Percentiles rank a stretch among this genome's conserved stretches.
Evolutionary conservation across 2,888 invertebrate species (phyloP).

Genomic region (Epinotia nisella): DNA sequence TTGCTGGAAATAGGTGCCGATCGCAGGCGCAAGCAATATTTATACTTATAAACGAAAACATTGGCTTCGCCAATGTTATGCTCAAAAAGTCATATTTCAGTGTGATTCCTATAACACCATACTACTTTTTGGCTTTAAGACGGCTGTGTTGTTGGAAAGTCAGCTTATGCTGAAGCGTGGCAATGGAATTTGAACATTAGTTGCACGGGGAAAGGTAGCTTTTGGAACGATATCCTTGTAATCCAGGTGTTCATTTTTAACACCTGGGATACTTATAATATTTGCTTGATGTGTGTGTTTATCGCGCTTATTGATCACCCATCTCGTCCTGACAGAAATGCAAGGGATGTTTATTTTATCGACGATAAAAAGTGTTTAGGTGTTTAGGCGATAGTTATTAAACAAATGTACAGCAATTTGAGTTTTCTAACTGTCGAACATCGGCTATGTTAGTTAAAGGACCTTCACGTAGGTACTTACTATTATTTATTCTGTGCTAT

Average conservation of each 20-base stretch:
- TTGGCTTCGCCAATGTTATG: constrained; percentile 2
- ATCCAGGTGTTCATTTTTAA: constrained; percentile 19
- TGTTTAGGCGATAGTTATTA: no score
- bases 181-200: constrained; percentile 8
- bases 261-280: neutral
- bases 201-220: neutral
- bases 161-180: neutral
- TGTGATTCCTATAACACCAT: neutral
- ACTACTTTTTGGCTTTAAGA: neutral
- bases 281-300: neutral
- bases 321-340: neutral
- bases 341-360: no score
- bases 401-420: no score
- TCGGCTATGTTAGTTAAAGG: no score
- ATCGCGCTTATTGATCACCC: neutral
- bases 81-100: neutral
- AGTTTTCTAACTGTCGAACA: no score
- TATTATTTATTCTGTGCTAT: no score
- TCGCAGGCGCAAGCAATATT: constrained; percentile 35
- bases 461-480: no score
- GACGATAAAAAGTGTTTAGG: no score
- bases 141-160: neutral
- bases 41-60: constrained; percentile 38
- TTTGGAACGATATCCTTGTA: neutral
- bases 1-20: constrained; percentile 40